Evolutionary conservation across 2,888 invertebrate genomes (phyloP), one percentile per base, ranked within the genome.

Genomic region (Sympetrum striolatum): DNA sequence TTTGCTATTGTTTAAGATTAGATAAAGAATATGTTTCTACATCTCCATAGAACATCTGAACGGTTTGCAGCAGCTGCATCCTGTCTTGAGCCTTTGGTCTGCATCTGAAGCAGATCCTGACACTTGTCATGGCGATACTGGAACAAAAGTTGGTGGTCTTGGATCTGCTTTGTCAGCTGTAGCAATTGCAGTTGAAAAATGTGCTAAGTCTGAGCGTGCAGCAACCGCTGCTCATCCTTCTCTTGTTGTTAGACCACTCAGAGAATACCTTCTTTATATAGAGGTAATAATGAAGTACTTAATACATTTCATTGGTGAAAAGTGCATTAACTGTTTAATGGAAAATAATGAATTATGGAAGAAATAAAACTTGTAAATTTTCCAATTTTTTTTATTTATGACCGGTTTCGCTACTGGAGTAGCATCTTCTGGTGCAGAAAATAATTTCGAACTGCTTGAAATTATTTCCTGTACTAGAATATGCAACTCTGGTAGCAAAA

Each of bases 261-360:
- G 93, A 92, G 96, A 96, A 92, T 96, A 96, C 92, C 93, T 96
- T 39, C 94, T 95, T 90, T 96, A 96, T 92, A 94, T 96, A 86
- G 96, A 96, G 92, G 86, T 86, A 60, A 31, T 8, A 53, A 53
- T 18, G 2, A 53, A 53, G 1, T 18, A 4, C 48, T 53, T 53
- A 15, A 53, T 53, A 53, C 15, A 53, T 53, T 8, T 53, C 2
- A 5, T 2, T 15, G 1, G 12, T 4, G 12, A 8, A 53, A n/a
- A n/a, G n/a, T n/a, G n/a, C n/a, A n/a, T n/a, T n/a, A n/a, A n/a
- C n/a, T n/a, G n/a, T n/a, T n/a, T n/a, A n/a, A n/a, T n/a, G n/a
- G n/a, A n/a, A n/a, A n/a, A n/a, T n/a, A n/a, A n/a, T n/a, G n/a
- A n/a, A n/a, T n/a, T n/a, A n/a, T n/a, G n/a, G n/a, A n/a, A n/a